phyloP scores from a whole-genome alignment of 2,113 vertebrate species.

The Xenus cinereus region DNA sequence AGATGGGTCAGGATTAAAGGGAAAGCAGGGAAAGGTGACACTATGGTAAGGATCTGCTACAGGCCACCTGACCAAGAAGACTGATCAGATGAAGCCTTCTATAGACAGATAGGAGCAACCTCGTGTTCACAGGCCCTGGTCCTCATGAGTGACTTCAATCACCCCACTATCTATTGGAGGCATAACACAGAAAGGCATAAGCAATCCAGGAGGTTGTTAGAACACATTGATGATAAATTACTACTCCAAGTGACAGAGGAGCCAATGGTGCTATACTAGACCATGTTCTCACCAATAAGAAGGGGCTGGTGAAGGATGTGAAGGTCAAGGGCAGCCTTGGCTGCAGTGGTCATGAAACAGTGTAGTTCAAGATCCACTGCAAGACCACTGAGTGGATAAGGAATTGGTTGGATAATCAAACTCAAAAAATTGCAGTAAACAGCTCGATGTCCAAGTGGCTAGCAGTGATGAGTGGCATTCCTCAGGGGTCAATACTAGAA shows the following conservation, averaged over 20 bases:
- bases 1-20: not conserved
- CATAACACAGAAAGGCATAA: not conserved
- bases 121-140: not conserved
- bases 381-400: no score
- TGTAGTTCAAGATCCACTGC: not conserved
- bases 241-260: not conserved
- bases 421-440: no score
- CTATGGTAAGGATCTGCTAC: not conserved
- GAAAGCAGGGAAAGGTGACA: not conserved
- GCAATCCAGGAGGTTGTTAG: not conserved
- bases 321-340: not conserved
- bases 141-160: not conserved
- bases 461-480: no score
- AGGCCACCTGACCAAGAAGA: not conserved
- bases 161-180: not conserved
- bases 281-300: not conserved
- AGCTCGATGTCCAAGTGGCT: no score
- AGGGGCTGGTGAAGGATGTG: not conserved
- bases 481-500: no score
- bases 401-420: no score
- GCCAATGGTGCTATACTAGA: not conserved
- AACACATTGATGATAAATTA: not conserved
- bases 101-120: not conserved
- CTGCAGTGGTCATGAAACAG: not conserved
- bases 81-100: not conserved